Percentiles rank a stretch among this genome's conserved stretches.
Evolutionary conservation across 2,797 vertebrate species (phyloP).

Genomic region (Ispidina lecontei): DNA sequence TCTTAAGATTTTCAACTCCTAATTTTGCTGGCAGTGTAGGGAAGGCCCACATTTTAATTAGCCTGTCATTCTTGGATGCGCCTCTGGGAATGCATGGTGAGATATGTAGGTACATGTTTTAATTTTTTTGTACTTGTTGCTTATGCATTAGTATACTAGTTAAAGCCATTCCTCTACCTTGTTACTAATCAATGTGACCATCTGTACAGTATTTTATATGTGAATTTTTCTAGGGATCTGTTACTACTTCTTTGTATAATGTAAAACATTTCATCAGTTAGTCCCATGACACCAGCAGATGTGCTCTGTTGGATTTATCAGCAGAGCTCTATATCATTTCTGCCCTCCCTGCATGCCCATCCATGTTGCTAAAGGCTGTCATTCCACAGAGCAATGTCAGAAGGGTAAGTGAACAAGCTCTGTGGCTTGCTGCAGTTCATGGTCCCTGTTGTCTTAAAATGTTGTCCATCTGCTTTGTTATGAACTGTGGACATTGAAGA

Average conservation of each 20-base stretch:
- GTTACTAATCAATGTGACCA: not conserved
- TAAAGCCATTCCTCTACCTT: conserved; percentile 29
- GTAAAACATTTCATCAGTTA: not conserved
- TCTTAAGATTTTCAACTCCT: not conserved
- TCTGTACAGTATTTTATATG: conserved; percentile 53
- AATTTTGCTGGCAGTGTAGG: not conserved
- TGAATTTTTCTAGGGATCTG: conserved; percentile 30
- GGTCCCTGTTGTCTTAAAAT: not conserved
- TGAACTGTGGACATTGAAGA: accelerated
- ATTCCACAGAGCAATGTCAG: not conserved
- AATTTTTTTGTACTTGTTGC: not conserved
- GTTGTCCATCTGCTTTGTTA: not conserved
- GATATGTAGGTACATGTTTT: conserved; percentile 17
- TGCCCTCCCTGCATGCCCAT: not conserved
- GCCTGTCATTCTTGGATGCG: not conserved
- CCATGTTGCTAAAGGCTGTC: not conserved
- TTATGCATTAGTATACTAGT: not conserved
- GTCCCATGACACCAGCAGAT: conserved; percentile 33
- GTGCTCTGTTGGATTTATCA: not conserved
- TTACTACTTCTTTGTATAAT: conserved; percentile 15
- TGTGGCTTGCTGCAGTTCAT: not conserved
- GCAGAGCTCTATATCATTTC: not conserved
- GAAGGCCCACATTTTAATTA: not conserved
- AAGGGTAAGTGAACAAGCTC: not conserved
- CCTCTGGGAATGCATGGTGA: not conserved